Conservation (phyloP, 2,888 invertebrate species). For the Drosophila monieri region DNA sequence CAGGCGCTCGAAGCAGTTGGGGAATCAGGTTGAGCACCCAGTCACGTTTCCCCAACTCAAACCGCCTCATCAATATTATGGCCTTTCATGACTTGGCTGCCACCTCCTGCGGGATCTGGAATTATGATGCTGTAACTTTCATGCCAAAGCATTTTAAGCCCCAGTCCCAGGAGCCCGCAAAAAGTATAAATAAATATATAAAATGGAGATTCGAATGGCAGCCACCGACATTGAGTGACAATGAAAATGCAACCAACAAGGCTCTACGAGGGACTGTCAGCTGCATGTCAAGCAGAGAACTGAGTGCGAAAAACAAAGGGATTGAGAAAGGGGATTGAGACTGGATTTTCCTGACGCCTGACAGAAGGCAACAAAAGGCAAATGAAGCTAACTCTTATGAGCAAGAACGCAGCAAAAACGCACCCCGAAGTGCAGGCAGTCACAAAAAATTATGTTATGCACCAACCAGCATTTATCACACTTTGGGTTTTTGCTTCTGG, state of each 20-base stretch:
- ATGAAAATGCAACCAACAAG: slow-evolving; percentile 45
- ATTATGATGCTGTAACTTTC: slow-evolving; percentile 62
- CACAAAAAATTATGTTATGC: slow-evolving; percentile 29
- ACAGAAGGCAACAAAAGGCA: slow-evolving; percentile 39
- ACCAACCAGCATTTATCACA: slow-evolving; percentile 49
- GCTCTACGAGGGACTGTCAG: slow-evolving; percentile 60
- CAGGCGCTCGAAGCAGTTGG: not conserved
- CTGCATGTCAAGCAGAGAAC: slow-evolving; percentile 56
- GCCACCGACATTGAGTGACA: slow-evolving; percentile 51
- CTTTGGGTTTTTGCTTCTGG: slow-evolving; percentile 28
- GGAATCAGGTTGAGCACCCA: slow-evolving; percentile 23
- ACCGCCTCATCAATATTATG: slow-evolving; percentile 61
- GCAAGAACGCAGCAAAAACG: slow-evolving; percentile 13
- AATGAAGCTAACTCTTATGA: slow-evolving; percentile 40
- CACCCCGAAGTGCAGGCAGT: slow-evolving; percentile 47
- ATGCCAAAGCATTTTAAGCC: slow-evolving; percentile 22
- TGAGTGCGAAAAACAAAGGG: slow-evolving; percentile 8
- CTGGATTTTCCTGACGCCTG: slow-evolving; percentile 57
- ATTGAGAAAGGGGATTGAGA: slow-evolving; percentile 27
- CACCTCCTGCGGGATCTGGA: slow-evolving; percentile 32
- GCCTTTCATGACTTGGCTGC: slow-evolving; percentile 43
- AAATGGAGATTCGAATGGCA: slow-evolving; percentile 44
- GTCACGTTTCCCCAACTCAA: slow-evolving; percentile 55
- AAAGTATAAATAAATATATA: slow-evolving; percentile 26
- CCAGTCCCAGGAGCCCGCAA: slow-evolving; percentile 1